Evolutionary conservation across 2,113 vertebrate genomes (phyloP), one percentile per base, ranked within the genome.

Genomic region (Atherinomorus stipes): DNA sequence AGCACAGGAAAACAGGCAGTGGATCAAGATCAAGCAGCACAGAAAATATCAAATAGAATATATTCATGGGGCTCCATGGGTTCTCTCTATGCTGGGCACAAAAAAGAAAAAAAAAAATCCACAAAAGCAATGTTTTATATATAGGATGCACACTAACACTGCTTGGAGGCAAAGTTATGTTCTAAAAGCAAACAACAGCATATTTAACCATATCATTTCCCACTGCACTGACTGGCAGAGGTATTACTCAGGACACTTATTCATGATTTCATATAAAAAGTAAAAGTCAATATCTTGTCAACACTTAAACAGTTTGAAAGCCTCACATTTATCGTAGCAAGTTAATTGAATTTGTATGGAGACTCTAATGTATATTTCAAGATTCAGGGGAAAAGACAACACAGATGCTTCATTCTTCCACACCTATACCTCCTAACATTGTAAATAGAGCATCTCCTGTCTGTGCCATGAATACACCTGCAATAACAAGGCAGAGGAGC

Each of bases 41-140:
- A 40, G 67, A 82, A 83, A 76, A 88, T 82, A 93, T 93, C 87
- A 92, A 89, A 91, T 81, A 52, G 88, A 92, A 91, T 91, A 90
- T 80, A 93, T 88, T 91, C 79, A 87, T 78, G 76, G 64, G 77
- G 62, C 49, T 71, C 71, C 63, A 73, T 72, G 73, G 68, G 58
- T 73, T 87, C 26, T 72, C 72, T 72, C 73, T 63, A 53, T 69
- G 78, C 69, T n/a, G 42, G 74, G 42, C 69, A 71, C 21, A 73
- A 60, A 60, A 40, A 72, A 40, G 51, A 44, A 28, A 23, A 19
- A 28, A 37, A 37, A 53, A 37, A 13, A 7, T 13, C 10, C 45
- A 68, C 31, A 65, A 23, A 61, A 63, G 44, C 38, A 62, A 23
- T 75, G 66, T 80, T 85, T 80, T 76, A 75, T 72, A 82, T 73